Conservation (phyloP, 2,888 invertebrate genomes). For the Patella pellucida region DNA sequence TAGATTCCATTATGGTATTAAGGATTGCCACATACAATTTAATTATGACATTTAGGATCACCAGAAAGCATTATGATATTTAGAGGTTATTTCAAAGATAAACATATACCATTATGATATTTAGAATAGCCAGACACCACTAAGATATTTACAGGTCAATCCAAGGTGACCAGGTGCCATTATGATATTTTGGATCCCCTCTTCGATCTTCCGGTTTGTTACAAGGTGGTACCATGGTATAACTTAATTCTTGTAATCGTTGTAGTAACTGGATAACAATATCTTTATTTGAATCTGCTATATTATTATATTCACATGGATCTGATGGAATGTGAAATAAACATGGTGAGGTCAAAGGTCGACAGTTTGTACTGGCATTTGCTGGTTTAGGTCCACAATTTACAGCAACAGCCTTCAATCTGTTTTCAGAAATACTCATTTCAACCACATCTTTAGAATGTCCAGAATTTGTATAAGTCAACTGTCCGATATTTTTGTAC, state of each 20-base stretch:
- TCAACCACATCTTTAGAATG: slow-evolving; percentile 16
- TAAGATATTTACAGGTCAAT: slow-evolving; percentile 52
- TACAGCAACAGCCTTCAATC: slow-evolving; percentile 68
- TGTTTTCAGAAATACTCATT: slow-evolving; percentile 9
- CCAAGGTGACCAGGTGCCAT: slow-evolving; percentile 78
- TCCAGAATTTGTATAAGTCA: background rate
- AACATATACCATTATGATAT: no score
- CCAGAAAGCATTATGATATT: no score
- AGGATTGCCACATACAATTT: no score
- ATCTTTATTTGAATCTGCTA: slow-evolving; percentile 58
- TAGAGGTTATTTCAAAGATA: no score
- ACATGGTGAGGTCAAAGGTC: slow-evolving; percentile 80
- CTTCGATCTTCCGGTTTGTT: slow-evolving; percentile 80
- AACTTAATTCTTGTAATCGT: slow-evolving; percentile 75
- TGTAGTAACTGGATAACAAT: slow-evolving; percentile 58
- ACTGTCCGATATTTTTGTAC: background rate
- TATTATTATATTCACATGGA: slow-evolving; percentile 87
- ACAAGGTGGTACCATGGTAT: slow-evolving; percentile 81
- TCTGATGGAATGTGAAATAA: slow-evolving; percentile 85
- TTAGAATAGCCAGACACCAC: no score
- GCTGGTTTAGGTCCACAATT: slow-evolving; percentile 62
- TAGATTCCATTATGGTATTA: no score
- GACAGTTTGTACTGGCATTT: slow-evolving; percentile 74
- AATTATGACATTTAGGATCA: no score
- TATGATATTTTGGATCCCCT: slow-evolving; percentile 84